phyloP scores from a whole-genome alignment of 2,797 vertebrate genomes.

The Bovichtus diacanthus region DNA sequence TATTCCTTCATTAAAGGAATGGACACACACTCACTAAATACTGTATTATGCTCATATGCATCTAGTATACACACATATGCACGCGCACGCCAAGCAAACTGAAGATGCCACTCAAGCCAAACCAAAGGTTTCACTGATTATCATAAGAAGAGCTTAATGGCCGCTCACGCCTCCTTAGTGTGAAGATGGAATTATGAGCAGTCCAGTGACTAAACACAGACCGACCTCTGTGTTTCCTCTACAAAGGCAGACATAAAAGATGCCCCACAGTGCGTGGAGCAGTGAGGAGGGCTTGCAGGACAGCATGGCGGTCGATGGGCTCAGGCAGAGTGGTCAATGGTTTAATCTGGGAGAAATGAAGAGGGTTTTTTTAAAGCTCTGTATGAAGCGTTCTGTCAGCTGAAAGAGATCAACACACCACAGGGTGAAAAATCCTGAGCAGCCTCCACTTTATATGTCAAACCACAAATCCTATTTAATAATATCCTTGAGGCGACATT shows the following conservation, averaged over 20 bases:
- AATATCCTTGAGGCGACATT: slow-evolving; percentile 79
- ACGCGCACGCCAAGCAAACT: neutral
- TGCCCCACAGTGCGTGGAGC: slow-evolving; percentile 15
- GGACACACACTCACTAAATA: slow-evolving; percentile 8
- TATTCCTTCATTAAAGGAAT: slow-evolving; percentile 38
- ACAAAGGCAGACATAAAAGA: slow-evolving; percentile 60
- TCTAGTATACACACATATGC: neutral
- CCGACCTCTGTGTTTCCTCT: slow-evolving; percentile 50
- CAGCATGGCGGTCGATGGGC: slow-evolving; percentile 45
- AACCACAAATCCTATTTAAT: slow-evolving; percentile 81
- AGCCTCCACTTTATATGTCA: slow-evolving; percentile 79
- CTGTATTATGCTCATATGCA: neutral
- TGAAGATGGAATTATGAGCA: slow-evolving; percentile 56
- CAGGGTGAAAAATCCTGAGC: slow-evolving; percentile 64
- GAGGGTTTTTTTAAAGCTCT: slow-evolving; percentile 74
- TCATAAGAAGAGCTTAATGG: slow-evolving; percentile 48
- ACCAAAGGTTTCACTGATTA: slow-evolving; percentile 45
- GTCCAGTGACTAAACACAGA: slow-evolving; percentile 38
- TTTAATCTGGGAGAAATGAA: slow-evolving; percentile 79
- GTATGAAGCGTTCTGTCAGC: slow-evolving; percentile 59
- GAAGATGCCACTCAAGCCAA: slow-evolving; percentile 25
- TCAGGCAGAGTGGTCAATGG: slow-evolving; percentile 71
- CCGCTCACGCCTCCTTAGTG: slow-evolving; percentile 34
- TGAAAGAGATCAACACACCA: slow-evolving; percentile 67
- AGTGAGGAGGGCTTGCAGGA: slow-evolving; percentile 43